Conservation (phyloP, 2,113 vertebrate species). For the Hyla sarda region DNA sequence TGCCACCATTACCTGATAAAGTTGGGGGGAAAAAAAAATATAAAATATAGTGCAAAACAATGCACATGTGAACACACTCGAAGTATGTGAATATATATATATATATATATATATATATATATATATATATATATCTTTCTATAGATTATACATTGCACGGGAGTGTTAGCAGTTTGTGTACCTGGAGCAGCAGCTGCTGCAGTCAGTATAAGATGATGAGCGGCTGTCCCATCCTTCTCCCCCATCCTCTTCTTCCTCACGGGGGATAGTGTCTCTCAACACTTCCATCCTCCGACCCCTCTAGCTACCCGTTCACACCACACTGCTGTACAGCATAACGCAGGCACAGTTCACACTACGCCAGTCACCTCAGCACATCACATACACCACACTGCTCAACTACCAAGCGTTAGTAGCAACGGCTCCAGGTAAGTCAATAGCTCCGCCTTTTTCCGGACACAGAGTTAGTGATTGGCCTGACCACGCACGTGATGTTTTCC, state of each 20-base stretch:
- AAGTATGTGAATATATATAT: too few species aligned
- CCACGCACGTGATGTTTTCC: not conserved
- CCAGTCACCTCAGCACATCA: too few species aligned
- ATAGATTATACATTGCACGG: too few species aligned
- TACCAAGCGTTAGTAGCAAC: slow-evolving; percentile 51
- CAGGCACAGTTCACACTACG: not conserved
- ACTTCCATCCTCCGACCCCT: slow-evolving; percentile 18
- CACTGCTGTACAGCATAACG: not conserved
- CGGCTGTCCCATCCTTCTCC: slow-evolving; percentile 52
- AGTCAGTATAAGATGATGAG: slow-evolving; percentile 51
- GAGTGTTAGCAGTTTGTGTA: slow-evolving; percentile 57
- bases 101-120: too few species aligned
- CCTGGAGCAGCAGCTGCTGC: slow-evolving; percentile 67
- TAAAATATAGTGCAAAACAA: too few species aligned
- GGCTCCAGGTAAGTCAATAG: slow-evolving; percentile 20
- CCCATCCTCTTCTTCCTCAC: not conserved
- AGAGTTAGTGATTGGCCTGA: not conserved
- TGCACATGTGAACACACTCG: too few species aligned
- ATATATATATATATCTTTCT: too few species aligned
- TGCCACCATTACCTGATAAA: too few species aligned
- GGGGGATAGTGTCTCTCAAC: not conserved
- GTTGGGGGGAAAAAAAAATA: too few species aligned
- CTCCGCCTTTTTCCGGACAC: not conserved
- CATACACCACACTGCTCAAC: not conserved
- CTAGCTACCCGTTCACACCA: not conserved